Conservation (phyloP, 2,888 invertebrate genomes). For the Drosophila rubida region DNA sequence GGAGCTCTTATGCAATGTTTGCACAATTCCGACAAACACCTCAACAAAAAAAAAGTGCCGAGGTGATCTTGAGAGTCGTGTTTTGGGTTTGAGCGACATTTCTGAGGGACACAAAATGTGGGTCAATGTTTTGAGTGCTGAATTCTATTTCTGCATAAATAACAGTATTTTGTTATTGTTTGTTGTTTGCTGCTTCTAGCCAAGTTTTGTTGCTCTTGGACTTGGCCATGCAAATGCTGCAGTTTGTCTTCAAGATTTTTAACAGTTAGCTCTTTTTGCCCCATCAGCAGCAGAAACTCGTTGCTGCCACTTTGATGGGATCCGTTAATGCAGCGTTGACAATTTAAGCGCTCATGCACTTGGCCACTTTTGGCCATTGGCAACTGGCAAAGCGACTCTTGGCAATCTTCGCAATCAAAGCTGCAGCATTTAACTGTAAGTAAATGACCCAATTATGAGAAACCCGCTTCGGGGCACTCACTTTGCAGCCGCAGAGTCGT, state of each 20-base stretch:
- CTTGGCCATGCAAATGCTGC: constrained; percentile 76
- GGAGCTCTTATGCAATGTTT: constrained; percentile 70
- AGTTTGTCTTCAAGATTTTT: constrained; percentile 36
- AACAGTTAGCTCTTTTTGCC: constrained; percentile 26
- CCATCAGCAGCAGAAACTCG: constrained; percentile 43
- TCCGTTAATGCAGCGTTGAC: constrained; percentile 52
- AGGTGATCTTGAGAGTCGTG: constrained; percentile 50
- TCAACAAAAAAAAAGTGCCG: too few species aligned
- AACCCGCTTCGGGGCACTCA: not conserved
- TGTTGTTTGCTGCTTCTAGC: constrained; percentile 32
- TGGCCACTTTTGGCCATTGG: constrained; percentile 27
- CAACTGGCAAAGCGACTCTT: constrained; percentile 5
- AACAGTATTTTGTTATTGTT: constrained; percentile 54
- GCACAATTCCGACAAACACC: constrained; percentile 37
- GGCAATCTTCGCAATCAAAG: constrained; percentile 13
- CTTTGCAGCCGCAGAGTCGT: not conserved
- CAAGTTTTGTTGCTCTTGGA: constrained; percentile 76
- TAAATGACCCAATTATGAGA: constrained; percentile 27
- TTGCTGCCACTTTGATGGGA: constrained; percentile 21
- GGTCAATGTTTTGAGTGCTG: constrained; percentile 63
- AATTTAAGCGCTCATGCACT: constrained; percentile 32
- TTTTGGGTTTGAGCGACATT: constrained; percentile 26
- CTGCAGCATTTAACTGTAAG: constrained; percentile 32
- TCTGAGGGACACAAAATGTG: constrained; percentile 53
- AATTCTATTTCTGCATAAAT: constrained; percentile 58